A percentile compares a stretch with the other conserved stretches of the same genome.
Evolutionary conservation across 2,113 vertebrate species (phyloP).

Genomic region (Vidua chalybeata): DNA sequence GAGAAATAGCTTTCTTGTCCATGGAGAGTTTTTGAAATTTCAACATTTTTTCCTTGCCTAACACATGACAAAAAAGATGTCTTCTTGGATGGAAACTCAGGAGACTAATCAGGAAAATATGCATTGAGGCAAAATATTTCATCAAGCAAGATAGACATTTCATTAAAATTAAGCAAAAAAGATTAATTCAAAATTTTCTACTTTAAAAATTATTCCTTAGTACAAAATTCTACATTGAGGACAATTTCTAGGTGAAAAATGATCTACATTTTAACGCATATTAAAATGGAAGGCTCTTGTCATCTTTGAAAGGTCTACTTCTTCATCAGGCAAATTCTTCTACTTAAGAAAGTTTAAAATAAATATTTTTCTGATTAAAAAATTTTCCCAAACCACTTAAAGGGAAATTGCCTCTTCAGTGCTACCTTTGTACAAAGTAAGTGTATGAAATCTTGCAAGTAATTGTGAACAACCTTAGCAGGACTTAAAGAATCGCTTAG

Average conservation of each 20-base stretch:
- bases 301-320: neutral
- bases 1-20: neutral
- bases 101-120: constrained; percentile 3
- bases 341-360: neutral
- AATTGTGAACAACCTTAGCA: neutral
- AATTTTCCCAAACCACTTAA: neutral
- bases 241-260: neutral
- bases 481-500: neutral
- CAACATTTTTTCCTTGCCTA: neutral
- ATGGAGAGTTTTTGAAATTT: neutral
- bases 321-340: neutral
- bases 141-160: neutral
- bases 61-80: neutral
- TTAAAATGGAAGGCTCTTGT: neutral
- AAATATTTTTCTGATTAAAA: neutral
- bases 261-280: neutral
- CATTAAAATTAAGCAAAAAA: neutral
- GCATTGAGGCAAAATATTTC: neutral
- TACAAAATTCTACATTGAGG: neutral
- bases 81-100: neutral
- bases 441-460: neutral
- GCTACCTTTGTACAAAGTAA: neutral
- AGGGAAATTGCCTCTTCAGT: neutral
- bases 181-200: neutral
- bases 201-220: neutral